Base-by-base conservation (phyloP, 2,888 invertebrate genomes). In the Leptinotarsa haldemani region DNA sequence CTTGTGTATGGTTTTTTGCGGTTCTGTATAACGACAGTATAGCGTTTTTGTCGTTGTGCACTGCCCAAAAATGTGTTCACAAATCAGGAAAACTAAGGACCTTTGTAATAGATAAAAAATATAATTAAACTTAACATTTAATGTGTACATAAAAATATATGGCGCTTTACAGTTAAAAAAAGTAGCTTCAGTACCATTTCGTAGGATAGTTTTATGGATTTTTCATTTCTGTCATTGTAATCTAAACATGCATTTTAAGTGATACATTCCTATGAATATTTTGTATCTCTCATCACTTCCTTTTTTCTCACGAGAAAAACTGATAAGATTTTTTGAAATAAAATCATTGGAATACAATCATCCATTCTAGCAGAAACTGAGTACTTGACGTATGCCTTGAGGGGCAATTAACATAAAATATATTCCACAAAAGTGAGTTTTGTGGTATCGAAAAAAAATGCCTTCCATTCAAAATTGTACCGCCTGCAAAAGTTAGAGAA, bases 91-190 rank as follows among this genome's bases (percentile, higher is more conserved):
- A 80, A 79, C 79, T 74, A 78, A 78, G 81, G 82, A 82, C 82
- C 81, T 78, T 81, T 77, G 77, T 76, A 78, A 78, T 68, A 68
- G 68, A 79, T 79, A 78, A 77, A 80, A 80, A 77, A 80, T 80
- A 81, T 78, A 76, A 78, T 76, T 81, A 80, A 77, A 79, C 73
- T 78, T 80, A 80, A 83, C 79, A 80, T 82, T 81, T 80, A 81
- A 84, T 83, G 81, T 84, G 84, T 84, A 84, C 82, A 84, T 84
- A 84, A 82, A 81, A 81, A 68, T 84, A 83, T 83, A 84, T 84
- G 84, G 84, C 84, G 84, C 84, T 84, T 84, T 81, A 83, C 79
- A 80, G 78, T 80, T 80, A 78, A 80, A 78, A 72, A 75, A 82
- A 83, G 82, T 84, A 84, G 84, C 84, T 84, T 84, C 81, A 82